Percentiles rank a stretch among this genome's conserved stretches.
phyloP scores from a whole-genome alignment of 2,113 vertebrate genomes.

The Malurus alboscapulatus region DNA sequence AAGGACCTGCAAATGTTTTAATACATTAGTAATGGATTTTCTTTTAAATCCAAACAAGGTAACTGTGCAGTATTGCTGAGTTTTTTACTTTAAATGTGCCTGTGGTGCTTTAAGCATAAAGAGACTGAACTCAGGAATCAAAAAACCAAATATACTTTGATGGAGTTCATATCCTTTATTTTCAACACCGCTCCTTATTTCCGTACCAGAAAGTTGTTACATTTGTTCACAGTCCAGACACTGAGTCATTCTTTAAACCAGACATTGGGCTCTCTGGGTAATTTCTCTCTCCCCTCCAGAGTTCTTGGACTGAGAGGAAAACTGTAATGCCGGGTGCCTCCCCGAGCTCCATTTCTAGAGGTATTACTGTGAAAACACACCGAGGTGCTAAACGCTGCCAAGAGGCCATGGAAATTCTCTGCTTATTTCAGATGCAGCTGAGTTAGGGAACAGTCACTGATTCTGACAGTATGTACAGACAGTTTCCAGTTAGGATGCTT shows the following conservation, averaged over 20 bases:
- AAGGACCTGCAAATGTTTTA: background rate
- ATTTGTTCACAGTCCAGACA: conserved; percentile 53
- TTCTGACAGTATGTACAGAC: background rate
- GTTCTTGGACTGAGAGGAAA: conserved; percentile 20
- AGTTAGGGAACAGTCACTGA: background rate
- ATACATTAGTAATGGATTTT: background rate
- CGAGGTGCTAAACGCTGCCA: conserved; percentile 21
- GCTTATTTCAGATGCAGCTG: background rate
- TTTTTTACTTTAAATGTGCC: background rate
- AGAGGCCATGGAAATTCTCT: background rate
- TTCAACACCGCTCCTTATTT: conserved; percentile 21
- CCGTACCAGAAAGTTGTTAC: conserved; percentile 17
- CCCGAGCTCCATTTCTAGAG: background rate
- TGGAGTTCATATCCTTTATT: background rate
- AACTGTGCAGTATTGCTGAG: background rate
- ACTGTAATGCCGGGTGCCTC: conserved; percentile 45
- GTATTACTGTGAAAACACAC: conserved; percentile 40
- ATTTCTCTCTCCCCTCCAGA: conserved; percentile 34
- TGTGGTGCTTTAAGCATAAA: background rate
- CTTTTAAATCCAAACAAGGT: background rate
- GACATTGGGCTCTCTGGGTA: conserved; percentile 49
- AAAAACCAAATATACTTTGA: background rate
- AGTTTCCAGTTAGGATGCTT: background rate
- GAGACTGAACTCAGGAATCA: background rate
- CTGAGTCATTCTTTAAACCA: conserved; percentile 49